Conservation (phyloP, 2,888 invertebrate species). For the Carcina quercana region DNA sequence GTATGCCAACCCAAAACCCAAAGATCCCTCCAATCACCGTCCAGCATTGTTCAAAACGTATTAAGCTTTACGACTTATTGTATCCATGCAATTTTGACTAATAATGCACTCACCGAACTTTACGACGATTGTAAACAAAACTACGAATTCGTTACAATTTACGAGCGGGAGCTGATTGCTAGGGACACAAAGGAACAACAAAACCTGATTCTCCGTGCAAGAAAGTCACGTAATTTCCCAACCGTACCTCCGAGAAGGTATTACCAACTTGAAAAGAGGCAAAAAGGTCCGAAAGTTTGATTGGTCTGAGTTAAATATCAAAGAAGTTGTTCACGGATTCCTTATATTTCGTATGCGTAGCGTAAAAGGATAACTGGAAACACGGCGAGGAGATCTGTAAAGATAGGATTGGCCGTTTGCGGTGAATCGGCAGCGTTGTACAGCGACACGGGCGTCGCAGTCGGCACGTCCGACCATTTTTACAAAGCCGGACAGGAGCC, state of each 20-base stretch:
- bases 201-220: slow-evolving; percentile 2
- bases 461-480: slow-evolving; percentile 55
- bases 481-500: slow-evolving; percentile 37
- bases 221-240: slow-evolving; percentile 6
- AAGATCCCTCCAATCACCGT: too few species aligned
- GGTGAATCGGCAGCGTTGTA: slow-evolving; percentile 16
- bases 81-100: not conserved
- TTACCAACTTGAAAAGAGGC: too few species aligned
- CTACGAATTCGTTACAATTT: slow-evolving; percentile 1
- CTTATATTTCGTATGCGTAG: not conserved
- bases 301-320: too few species aligned
- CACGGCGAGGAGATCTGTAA: slow-evolving; percentile 1
- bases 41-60: too few species aligned
- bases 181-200: slow-evolving; percentile 1
- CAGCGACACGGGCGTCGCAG: slow-evolving; percentile 22
- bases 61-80: too few species aligned
- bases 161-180: slow-evolving; percentile 1
- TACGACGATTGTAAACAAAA: not conserved
- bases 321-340: too few species aligned
- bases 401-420: slow-evolving; percentile 16
- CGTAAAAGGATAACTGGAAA: not conserved
- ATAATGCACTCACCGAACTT: not conserved
- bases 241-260: too few species aligned
- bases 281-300: too few species aligned
- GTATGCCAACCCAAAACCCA: too few species aligned